Percentiles rank a stretch among this genome's conserved stretches.
These are phyloP conservation scores for Smutsia temminckii DNA, from an alignment of 2,797 vertebrate genomes.

Conservation along the genomic window DNA sequence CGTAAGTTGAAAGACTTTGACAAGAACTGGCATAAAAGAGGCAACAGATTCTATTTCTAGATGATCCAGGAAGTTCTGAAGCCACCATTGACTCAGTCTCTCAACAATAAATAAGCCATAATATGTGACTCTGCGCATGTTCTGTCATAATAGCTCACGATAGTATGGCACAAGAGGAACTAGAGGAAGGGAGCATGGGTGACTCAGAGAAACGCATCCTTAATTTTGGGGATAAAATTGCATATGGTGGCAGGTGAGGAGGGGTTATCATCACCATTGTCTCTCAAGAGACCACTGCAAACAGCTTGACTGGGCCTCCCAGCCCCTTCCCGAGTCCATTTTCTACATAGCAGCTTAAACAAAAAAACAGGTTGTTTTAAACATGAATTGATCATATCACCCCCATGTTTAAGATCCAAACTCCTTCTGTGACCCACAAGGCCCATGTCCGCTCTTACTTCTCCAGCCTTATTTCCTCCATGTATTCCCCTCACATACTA, in stretches of 20 bases:
- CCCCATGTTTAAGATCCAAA: neutral
- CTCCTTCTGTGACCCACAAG: neutral
- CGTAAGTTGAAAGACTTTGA: neutral
- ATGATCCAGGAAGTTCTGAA: neutral
- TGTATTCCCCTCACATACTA: fast-evolving
- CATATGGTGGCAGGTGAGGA: neutral
- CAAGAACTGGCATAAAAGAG: neutral
- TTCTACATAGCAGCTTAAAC: neutral
- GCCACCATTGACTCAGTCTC: neutral
- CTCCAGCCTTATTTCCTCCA: neutral
- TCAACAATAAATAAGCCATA: neutral
- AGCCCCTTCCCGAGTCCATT: neutral
- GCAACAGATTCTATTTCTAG: neutral
- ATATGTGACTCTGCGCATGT: neutral
- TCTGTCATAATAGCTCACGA: neutral
- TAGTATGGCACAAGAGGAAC: neutral
- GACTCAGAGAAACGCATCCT: neutral
- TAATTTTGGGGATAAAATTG: neutral
- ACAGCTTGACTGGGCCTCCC: neutral
- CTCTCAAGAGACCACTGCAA: neutral
- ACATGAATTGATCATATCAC: neutral
- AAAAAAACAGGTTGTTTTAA: neutral
- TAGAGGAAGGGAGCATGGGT: fast-evolving
- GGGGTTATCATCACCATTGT: neutral
- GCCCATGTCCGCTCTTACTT: fast-evolving